These are phyloP conservation scores for Stictonetta naevosa DNA, from an alignment of 2,113 vertebrate species.

Conservation along the genomic window DNA sequence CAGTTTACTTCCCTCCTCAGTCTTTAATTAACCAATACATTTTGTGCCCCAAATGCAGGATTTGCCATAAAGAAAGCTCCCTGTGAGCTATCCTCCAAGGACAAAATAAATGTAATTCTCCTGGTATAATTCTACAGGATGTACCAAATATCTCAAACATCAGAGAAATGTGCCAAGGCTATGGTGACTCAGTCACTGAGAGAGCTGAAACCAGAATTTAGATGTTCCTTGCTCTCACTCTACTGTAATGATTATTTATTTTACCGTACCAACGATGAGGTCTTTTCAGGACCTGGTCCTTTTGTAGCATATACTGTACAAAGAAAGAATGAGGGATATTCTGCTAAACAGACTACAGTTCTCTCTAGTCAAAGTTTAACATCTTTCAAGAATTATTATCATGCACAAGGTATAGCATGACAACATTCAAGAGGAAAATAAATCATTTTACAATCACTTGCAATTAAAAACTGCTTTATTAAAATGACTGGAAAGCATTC, in stretches of 20 bases:
- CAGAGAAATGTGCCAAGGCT: slow-evolving; percentile 43
- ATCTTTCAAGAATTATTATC: neutral
- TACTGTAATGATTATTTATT: slow-evolving; percentile 48
- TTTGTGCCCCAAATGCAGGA: neutral
- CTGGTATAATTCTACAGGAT: slow-evolving; percentile 30
- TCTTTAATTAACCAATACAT: neutral
- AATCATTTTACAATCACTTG: neutral
- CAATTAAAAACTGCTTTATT: slow-evolving; percentile 28
- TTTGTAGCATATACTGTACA: neutral
- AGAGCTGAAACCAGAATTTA: slow-evolving; percentile 18
- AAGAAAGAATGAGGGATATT: neutral
- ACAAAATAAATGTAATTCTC: slow-evolving; percentile 46
- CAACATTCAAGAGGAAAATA: neutral
- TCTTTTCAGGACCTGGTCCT: neutral
- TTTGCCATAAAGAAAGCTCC: neutral
- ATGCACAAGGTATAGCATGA: neutral
- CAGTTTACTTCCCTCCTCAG: neutral
- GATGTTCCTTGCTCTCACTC: neutral
- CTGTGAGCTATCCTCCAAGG: neutral
- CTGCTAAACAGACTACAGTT: neutral
- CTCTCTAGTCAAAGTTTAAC: neutral
- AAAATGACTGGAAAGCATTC: slow-evolving; percentile 15
- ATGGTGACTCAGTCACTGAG: slow-evolving; percentile 19
- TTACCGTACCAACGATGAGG: neutral
- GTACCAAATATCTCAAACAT: slow-evolving; percentile 26